These are phyloP conservation scores for Rallus limicola DNA, from an alignment of 2,113 vertebrate genomes.

Conservation along the genomic window DNA sequence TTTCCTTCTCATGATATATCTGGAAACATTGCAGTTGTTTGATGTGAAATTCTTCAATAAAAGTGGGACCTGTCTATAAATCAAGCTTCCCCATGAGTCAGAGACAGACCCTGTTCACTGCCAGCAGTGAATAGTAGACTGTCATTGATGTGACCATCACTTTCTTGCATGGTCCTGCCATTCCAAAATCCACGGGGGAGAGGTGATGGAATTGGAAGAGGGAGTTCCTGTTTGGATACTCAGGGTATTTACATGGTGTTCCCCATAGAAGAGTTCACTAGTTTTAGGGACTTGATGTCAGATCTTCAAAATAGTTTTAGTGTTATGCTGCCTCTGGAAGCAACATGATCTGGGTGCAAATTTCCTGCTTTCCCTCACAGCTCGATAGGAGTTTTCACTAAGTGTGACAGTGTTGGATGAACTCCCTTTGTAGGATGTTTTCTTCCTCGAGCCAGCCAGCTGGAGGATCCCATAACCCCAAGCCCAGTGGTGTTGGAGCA, in stretches of 20 bases:
- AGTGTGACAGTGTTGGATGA: background rate
- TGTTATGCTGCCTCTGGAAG: background rate
- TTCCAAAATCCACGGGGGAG: background rate
- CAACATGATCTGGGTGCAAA: rapidly evolving
- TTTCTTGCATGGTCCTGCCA: background rate
- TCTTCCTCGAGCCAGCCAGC: background rate
- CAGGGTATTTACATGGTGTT: background rate
- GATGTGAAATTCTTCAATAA: background rate
- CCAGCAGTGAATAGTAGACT: rapidly evolving
- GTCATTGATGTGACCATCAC: rapidly evolving
- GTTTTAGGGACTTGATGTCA: background rate
- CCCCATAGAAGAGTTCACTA: background rate
- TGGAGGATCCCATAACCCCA: background rate
- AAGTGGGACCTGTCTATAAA: background rate
- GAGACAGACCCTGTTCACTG: rapidly evolving
- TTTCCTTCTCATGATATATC: background rate
- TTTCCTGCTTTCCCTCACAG: background rate
- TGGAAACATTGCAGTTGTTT: background rate
- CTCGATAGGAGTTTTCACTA: background rate
- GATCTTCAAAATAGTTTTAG: background rate
- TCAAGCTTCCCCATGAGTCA: background rate
- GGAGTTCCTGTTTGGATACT: background rate
- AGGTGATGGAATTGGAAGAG: background rate
- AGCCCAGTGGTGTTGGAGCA: background rate
- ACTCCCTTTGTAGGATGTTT: background rate